A percentile compares a stretch with the other conserved stretches of the same genome.
Evolutionary conservation across 2,888 invertebrate species (phyloP).

Genomic region (Cryptophagus acutangulus): DNA sequence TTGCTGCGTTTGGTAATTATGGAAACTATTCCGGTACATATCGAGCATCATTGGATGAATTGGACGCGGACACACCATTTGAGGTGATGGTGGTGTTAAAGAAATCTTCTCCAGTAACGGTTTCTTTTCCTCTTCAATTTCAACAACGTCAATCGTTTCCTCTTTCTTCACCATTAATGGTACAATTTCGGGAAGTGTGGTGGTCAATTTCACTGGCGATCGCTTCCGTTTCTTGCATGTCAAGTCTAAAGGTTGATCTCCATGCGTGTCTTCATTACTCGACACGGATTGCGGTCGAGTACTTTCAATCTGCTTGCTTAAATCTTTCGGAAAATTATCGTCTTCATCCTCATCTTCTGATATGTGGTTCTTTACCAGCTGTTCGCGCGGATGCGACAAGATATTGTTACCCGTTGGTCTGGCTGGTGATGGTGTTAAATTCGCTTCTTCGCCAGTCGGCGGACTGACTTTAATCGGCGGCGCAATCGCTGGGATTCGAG

Average conservation of each 20-base stretch:
- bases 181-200: slow-evolving; percentile 21
- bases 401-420: slow-evolving; percentile 46
- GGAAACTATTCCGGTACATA: slow-evolving; percentile 62
- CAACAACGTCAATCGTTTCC: slow-evolving; percentile 56
- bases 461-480: slow-evolving; percentile 58
- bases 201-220: slow-evolving; percentile 10
- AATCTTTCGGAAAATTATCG: slow-evolving; percentile 38
- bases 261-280: slow-evolving; percentile 45
- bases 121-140: slow-evolving; percentile 49
- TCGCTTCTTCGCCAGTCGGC: slow-evolving; percentile 62
- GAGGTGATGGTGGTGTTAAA: slow-evolving; percentile 51
- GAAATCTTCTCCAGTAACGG: slow-evolving; percentile 31
- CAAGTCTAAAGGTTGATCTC: slow-evolving; percentile 71
- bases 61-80: slow-evolving; percentile 76
- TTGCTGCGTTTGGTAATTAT: slow-evolving; percentile 48
- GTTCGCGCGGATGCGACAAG: slow-evolving; percentile 12
- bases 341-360: slow-evolving; percentile 20
- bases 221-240: slow-evolving; percentile 52
- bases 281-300: slow-evolving; percentile 35
- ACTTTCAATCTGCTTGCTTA: slow-evolving; percentile 32
- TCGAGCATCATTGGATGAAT: slow-evolving; percentile 76
- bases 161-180: slow-evolving; percentile 45
- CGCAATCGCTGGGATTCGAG: slow-evolving; percentile 43
- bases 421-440: slow-evolving; percentile 62
- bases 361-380: background rate